Evolutionary conservation across 1,140 invertebrate genomes (phyloP).

Genomic region (Trichonephila inaurata): DNA sequence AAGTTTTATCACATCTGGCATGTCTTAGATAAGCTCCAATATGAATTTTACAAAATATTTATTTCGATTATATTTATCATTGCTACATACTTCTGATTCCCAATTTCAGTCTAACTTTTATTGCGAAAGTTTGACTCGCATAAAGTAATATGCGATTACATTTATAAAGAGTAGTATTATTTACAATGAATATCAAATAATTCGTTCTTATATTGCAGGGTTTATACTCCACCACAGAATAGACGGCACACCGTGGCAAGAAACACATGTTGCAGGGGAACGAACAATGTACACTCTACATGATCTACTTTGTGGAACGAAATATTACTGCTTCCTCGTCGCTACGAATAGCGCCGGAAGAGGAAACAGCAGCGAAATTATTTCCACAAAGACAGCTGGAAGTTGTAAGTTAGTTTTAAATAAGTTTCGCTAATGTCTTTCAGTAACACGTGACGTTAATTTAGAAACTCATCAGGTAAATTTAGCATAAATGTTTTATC

Average conservation of each 20-base stretch:
- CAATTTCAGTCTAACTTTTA: too few species aligned
- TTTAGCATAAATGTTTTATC: neutral
- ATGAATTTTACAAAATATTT: too few species aligned
- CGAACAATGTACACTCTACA: slow-evolving; percentile 79
- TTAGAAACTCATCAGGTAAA: neutral
- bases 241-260: slow-evolving; percentile 67
- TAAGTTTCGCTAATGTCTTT: neutral
- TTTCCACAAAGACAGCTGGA: slow-evolving; percentile 81
- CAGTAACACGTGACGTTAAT: neutral
- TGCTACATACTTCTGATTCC: too few species aligned
- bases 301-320: slow-evolving; percentile 79
- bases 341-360: slow-evolving; percentile 81
- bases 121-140: too few species aligned
- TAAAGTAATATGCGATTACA: too few species aligned
- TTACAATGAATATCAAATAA: neutral
- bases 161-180: too few species aligned
- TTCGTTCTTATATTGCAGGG: neutral
- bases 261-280: slow-evolving; percentile 73
- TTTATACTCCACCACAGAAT: slow-evolving; percentile 64
- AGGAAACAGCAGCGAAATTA: slow-evolving; percentile 79
- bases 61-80: too few species aligned
- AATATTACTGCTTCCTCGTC: slow-evolving; percentile 81
- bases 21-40: too few species aligned
- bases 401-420: slow-evolving; percentile 79
- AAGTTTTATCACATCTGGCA: too few species aligned